phyloP scores from a whole-genome alignment of 2,797 vertebrate genomes.

The Melanotaenia boesemani region DNA sequence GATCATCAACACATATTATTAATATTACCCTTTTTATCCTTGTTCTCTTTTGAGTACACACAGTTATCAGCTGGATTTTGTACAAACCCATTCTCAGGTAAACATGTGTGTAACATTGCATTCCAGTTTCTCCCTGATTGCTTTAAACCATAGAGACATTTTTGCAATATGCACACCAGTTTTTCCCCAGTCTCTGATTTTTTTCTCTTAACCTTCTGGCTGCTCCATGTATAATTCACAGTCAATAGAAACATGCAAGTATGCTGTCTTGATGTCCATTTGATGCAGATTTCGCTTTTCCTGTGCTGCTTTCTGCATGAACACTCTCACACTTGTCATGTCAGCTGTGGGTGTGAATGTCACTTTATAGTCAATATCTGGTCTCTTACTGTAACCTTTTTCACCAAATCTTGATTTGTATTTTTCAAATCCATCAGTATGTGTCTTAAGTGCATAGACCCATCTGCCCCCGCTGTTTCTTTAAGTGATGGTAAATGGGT shows the following conservation, averaged over 20 bases:
- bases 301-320: slow-evolving; percentile 29
- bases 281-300: slow-evolving; percentile 23
- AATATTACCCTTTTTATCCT: background rate
- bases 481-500: background rate
- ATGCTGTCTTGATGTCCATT: slow-evolving; percentile 35
- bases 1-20: background rate
- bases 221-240: slow-evolving; percentile 31
- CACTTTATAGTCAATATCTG: too few species aligned
- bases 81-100: background rate
- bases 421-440: background rate
- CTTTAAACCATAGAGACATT: slow-evolving; percentile 32
- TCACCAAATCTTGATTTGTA: too few species aligned
- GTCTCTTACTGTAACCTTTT: too few species aligned
- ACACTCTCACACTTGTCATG: slow-evolving; percentile 7
- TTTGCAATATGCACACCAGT: slow-evolving; percentile 14
- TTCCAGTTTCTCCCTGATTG: slow-evolving; percentile 15
- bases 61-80: background rate
- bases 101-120: background rate
- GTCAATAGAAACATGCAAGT: slow-evolving; percentile 37
- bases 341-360: slow-evolving; percentile 24
- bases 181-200: slow-evolving; percentile 12
- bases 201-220: slow-evolving; percentile 32
- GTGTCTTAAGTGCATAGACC: background rate
- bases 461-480: background rate
- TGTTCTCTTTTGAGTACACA: background rate